These are phyloP conservation scores for Myotis yumanensis DNA, from an alignment of 2,113 vertebrate genomes.

Conservation along the genomic window DNA sequence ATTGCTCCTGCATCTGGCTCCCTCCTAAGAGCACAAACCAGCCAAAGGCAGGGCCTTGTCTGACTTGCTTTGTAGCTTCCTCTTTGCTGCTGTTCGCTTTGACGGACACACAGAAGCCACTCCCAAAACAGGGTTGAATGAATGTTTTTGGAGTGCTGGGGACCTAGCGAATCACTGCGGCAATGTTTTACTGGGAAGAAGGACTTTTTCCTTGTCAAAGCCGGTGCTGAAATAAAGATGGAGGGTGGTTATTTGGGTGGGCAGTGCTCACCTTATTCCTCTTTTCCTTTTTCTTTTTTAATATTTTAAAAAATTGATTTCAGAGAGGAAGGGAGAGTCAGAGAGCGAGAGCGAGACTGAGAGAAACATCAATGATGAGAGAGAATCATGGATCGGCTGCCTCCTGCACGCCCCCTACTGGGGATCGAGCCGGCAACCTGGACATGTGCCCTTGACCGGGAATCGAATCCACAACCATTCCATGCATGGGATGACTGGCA, in stretches of 20 bases:
- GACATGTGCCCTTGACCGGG: not conserved
- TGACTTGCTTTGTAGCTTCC: not conserved
- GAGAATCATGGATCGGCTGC: not conserved
- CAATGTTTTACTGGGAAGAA: not conserved
- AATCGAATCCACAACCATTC: not conserved
- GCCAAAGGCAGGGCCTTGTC: not conserved
- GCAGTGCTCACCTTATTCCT: not conserved
- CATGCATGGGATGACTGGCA: not conserved
- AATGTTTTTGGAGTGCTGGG: not conserved
- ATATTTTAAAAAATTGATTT: not conserved
- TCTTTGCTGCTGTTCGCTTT: not conserved
- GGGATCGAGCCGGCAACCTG: not conserved
- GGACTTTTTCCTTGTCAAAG: not conserved
- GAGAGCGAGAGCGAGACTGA: not conserved
- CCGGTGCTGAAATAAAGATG: not conserved
- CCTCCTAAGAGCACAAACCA: not conserved
- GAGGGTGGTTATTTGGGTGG: not conserved
- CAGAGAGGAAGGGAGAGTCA: not conserved
- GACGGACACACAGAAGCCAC: not conserved
- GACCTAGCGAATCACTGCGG: not conserved
- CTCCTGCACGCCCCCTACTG: not conserved
- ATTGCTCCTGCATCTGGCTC: not conserved
- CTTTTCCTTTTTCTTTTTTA: not conserved
- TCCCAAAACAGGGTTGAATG: not conserved
- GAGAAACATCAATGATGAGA: not conserved